Evolutionary conservation across 2,888 invertebrate genomes (phyloP), one percentile per base, ranked within the genome.

Genomic region (Metellina segmentata): DNA sequence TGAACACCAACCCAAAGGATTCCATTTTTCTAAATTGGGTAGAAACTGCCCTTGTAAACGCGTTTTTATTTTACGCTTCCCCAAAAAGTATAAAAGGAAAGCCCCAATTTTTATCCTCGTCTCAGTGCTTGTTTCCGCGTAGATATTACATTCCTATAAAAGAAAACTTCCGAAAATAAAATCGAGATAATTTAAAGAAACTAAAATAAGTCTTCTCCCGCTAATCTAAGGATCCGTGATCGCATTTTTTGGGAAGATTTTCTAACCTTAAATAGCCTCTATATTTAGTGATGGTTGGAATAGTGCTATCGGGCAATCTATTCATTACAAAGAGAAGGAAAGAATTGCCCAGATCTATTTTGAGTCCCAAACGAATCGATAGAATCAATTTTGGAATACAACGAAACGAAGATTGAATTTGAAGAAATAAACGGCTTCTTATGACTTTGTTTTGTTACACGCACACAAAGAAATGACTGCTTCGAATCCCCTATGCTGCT

Each of bases 401-500:
- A 20, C 20, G 61, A 34, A 20, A 78, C 9, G 20, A 48, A 79
- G 53, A 69, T 48, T 53, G 69, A 53, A 79, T 34, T 79, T 53
- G 61, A 79, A 79, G 79, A 79, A 79, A 79, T 79, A 61, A 79
- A 79, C 61, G 20, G 79, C 79, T 79, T 61, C 61, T 79, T 79
- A 79, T 53, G 61, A 79, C 79, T 61, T 79, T 53, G 16, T 34
- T 79, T 79, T 34, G 16, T 34, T 20, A 6, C 79, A 61, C 79
- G 13, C 79, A 34, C 34, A 34, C 34, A 61, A 79, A 61, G 79
- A 34, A 79, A 79, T 52, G 51, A 77, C 77, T 51, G 51, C 49
- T 75, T 75, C 16, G 75, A n/a, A 75, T 75, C 48, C 11, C 19
- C n/a, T n/a, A 77, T 34, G 34, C 4, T 34, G 4, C 34, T 4